Base-by-base conservation (phyloP, 2,888 invertebrate species). In the Automeris io region DNA sequence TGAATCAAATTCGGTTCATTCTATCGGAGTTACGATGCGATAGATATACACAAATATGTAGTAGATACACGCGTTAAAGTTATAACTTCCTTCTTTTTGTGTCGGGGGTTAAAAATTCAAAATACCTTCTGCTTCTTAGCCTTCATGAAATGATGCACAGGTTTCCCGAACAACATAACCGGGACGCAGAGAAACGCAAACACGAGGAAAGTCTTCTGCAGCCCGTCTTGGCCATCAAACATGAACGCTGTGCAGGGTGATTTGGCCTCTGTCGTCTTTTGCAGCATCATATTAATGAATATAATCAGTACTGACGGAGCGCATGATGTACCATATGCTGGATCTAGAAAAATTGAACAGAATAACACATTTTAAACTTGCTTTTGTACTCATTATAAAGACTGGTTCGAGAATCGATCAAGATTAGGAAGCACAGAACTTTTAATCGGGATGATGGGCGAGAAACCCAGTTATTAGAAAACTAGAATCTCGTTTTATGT, bases 261-360 rank as follows among this genome's bases (percentile, higher is more conserved):
- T 5, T 75, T 73, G 6, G 68, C 66, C 0, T 70, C 70, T 0
- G 81, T 60, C 39, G 68, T 49, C 57, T 90, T 92, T 57, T 91
- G 69, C 53, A 92, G 76, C 79, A 92, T 91, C 95, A 95, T 95
- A 71, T 93, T 93, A 70, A 94, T 95, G 60, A 94, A 91, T 41
- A 92, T 90, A 42, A 95, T 93, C 12, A 95, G 87, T 0, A 95
- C 90, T 18, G 92, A 93, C 0, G 95, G 95, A 0, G 95, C 95
- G 58, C 91, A 92, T 1, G 78, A 80, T 0, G 91, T 73, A 13
- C 80, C 77, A 18, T 70, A 70, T 1, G 69, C 67, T 12, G 70
- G 59, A 37, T 85, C 88, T 88, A 60, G 2, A 67, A 59, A 37
- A n/a, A 24, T 9, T 24, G 11, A 11, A 16, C 13, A 21, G 13